Base-by-base conservation (phyloP, 2,888 invertebrate genomes). In the Apamea sordens region DNA sequence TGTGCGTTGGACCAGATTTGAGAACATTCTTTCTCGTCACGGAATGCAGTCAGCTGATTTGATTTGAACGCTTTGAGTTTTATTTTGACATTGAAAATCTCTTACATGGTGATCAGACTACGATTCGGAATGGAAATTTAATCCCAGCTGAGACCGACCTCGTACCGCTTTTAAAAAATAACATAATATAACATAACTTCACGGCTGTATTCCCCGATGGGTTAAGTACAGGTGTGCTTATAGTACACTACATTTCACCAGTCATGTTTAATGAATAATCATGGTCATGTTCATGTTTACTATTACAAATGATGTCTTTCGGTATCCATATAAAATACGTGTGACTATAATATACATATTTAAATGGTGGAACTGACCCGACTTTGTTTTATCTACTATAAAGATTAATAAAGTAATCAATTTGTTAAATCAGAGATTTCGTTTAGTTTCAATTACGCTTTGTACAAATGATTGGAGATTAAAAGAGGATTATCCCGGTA, bases 381-480 rank as follows among this genome's bases (percentile, higher is more conserved):
- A 50, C 18, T 50, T 50, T 50, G 18, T 18, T 18, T 6, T 6
- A 50, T 50, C 15, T 18, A 50, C 15, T 18, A 50, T 50, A 50
- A 15, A 50, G 15, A 50, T 41, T 41, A 53, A 41, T 44, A 41
- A 67, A 77, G 18, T 21, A 59, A 78, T 63, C 44, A 68, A 53
- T 59, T 70, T 32, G 15, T 70, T 24, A 71, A 68, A 75, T 78
- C 53, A 53, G 36, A 74, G 77, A 79, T 84, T 80, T 82, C 28
- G 61, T 47, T 80, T 59, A 61, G 13, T 67, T 83, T 53, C 59
- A 53, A 83, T 67, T 53, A 67, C 36, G 80, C 77, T 89, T 82
- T 83, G 68, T 79, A 59, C 50, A 79, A 86, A 83, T 75, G 67
- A 69, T 65, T 24, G 69, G 32, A 79, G 79, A 81, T 83, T 84